Base-by-base conservation (phyloP, 2,888 invertebrate genomes). In the Agriopis aurantiaria region DNA sequence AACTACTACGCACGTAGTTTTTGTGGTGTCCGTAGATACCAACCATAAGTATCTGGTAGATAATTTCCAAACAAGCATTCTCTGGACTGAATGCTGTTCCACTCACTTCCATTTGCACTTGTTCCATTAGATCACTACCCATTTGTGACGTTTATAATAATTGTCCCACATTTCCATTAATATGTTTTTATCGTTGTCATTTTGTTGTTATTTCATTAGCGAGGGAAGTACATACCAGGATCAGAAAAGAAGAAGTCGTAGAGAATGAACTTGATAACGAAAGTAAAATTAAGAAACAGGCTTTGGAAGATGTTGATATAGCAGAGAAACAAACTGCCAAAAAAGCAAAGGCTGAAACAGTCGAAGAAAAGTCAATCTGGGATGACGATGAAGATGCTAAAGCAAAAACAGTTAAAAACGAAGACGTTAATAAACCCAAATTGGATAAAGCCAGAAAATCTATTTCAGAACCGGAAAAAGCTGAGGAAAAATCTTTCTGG, bases 191-290 rank as follows among this genome's bases (percentile, higher is more conserved):
- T 69, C 64, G 68, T 74, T 73, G 65, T 71, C 72, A 75, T 59
- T 73, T 72, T 75, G 70, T 86, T 82, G 68, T 86, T 84, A 84
- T 80, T 84, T 58, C 75, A 86, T 87, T 93, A 95, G 95, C 95
- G 71, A 93, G 87, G 89, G 94, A 95, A 92, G 89, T 94, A 82
- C 93, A 91, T 88, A 89, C 93, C 83, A 91, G 90, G 79, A 88
- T 94, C 80, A 89, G 87, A 80, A 94, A 90, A 80, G 93, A 95
- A 88, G 84, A 91, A 55, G 85, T 91, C 73, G 81, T 91, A 77
- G 95, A 95, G 87, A 92, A 90, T 79, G 89, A 95, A 74, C 83
- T 95, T 63, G 93, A 95, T 75, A 95, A 89, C 40, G 87, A 89
- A 65, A 79, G 73, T 66, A 88, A 86, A 75, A 81, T 81, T 52